Evolutionary conservation across 2,113 vertebrate genomes (phyloP).

Genomic region (Saguinus midas): DNA sequence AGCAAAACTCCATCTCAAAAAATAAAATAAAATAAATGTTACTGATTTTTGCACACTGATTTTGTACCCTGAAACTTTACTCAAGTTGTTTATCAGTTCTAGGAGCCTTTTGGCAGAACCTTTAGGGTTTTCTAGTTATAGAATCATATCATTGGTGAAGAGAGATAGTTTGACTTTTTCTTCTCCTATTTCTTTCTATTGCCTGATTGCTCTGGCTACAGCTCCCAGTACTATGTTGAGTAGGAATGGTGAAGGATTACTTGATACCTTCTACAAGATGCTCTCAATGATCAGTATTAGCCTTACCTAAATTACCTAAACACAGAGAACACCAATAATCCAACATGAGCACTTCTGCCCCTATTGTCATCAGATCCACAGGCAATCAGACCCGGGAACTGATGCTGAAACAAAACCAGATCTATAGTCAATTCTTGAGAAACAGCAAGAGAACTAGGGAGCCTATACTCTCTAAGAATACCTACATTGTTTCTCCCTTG

Average conservation of each 20-base stretch:
- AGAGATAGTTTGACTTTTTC: no score
- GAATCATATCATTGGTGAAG: no score
- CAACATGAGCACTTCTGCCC: background rate
- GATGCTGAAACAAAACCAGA: constrained; percentile 7
- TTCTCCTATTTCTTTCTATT: no score
- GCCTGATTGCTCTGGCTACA: no score
- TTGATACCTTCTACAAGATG: background rate
- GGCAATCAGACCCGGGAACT: background rate
- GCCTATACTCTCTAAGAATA: background rate
- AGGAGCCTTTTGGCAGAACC: no score
- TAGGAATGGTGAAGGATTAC: background rate
- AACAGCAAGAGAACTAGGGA: background rate
- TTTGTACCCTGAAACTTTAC: no score
- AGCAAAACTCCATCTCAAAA: no score
- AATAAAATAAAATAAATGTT: no score
- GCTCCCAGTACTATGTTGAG: no score
- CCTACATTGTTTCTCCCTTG: background rate
- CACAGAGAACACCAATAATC: background rate
- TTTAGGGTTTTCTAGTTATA: no score
- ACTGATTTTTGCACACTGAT: no score
- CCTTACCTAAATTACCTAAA: background rate
- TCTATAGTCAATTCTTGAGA: background rate
- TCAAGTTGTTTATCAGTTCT: no score
- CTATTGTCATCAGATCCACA: background rate
- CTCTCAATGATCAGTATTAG: background rate